A percentile compares a stretch with the other conserved stretches of the same genome.
These are phyloP conservation scores for Gymnoscopelus braueri DNA, from an alignment of 2,797 vertebrate species.

Conservation along the genomic window DNA sequence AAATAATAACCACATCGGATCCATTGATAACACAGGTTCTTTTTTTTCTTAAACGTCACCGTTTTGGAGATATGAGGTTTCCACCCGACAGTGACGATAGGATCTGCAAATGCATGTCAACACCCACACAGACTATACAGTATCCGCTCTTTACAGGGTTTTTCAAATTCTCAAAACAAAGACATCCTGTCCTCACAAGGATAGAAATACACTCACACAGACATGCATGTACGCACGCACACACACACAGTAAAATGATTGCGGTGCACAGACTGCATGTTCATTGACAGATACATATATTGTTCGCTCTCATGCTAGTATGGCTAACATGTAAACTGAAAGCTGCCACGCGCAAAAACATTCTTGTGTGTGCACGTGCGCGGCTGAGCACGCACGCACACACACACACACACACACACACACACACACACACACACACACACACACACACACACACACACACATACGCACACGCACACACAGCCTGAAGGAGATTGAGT, in stretches of 20 bases:
- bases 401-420: conserved; percentile 24
- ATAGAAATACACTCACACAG: not conserved
- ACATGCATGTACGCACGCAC: not conserved
- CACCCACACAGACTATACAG: no score
- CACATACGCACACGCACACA: conserved; percentile 24
- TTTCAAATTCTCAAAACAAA: no score
- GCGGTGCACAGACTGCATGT: not conserved
- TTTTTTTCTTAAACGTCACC: no score
- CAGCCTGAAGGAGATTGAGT: conserved; percentile 58
- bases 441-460: conserved; percentile 1
- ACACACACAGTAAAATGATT: conserved; percentile 13
- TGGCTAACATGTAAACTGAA: conserved; percentile 38
- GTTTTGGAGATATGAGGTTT: no score
- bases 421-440: conserved; percentile 23
- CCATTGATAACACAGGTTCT: no score
- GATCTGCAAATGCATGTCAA: no score
- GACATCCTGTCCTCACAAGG: no score
- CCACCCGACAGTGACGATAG: no score
- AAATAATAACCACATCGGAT: no score
- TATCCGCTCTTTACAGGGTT: no score
- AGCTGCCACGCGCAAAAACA: conserved; percentile 7
- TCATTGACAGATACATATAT: no score
- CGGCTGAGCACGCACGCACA: not conserved
- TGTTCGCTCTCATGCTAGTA: conserved; percentile 29
- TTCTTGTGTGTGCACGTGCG: no score